These are phyloP conservation scores for Dryococelus australis DNA, from an alignment of 2,888 invertebrate species.

Conservation along the genomic window DNA sequence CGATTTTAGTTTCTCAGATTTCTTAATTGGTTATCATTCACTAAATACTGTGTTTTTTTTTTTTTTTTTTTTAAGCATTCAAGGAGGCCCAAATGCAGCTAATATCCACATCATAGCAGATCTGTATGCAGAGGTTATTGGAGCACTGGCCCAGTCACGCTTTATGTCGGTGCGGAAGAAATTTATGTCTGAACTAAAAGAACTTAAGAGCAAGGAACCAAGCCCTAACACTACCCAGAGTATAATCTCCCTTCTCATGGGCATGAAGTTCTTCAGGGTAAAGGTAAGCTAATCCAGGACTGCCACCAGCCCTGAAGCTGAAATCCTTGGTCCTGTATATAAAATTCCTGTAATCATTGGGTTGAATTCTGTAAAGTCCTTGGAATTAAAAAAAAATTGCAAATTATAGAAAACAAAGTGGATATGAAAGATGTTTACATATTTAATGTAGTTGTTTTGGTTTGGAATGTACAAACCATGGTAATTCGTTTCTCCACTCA, in stretches of 20 bases:
- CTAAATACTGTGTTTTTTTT: conserved; percentile 33
- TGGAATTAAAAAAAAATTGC: too few relatives aligned
- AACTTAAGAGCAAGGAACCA: conserved; percentile 82
- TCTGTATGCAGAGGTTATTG: conserved; percentile 97
- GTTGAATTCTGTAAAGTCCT: too few relatives aligned
- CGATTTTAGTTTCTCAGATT: too few relatives aligned
- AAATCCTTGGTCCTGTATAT: too few relatives aligned
- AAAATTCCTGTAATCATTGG: too few relatives aligned
- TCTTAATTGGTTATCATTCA: background rate
- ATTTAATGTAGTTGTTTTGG: too few relatives aligned
- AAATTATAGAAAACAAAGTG: too few relatives aligned
- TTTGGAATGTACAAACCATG: too few relatives aligned
- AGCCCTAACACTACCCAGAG: conserved; percentile 88
- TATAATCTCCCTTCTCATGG: conserved; percentile 97
- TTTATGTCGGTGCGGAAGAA: conserved; percentile 92
- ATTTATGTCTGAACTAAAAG: conserved; percentile 92
- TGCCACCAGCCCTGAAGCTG: too few relatives aligned
- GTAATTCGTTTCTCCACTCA: too few relatives aligned
- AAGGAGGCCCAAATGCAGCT: conserved; percentile 91
- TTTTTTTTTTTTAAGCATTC: conserved; percentile 67
- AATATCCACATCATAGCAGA: conserved; percentile 98
- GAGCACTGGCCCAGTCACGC: conserved; percentile 91
- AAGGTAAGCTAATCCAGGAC: conserved; percentile 61
- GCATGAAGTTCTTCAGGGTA: conserved; percentile 97
- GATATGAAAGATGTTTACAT: too few relatives aligned